Percentiles rank a stretch among this genome's conserved stretches.
Evolutionary conservation across 2,888 invertebrate genomes (phyloP).

Genomic region (Pharmacophagus antenor): DNA sequence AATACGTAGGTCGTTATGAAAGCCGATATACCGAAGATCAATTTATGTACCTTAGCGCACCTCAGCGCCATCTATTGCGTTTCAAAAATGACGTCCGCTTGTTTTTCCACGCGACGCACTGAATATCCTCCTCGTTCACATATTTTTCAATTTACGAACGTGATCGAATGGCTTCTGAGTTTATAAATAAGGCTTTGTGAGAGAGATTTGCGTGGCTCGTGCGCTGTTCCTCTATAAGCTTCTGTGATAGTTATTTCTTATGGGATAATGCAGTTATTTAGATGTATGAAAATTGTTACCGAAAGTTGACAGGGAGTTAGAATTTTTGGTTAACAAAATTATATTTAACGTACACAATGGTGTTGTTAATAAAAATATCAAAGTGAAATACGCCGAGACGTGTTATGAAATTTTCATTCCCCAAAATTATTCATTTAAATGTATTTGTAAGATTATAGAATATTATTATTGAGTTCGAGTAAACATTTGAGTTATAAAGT

Average conservation of each 20-base stretch:
- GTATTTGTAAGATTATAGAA: background rate
- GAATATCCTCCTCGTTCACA: constrained; percentile 67
- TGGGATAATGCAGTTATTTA: constrained; percentile 7
- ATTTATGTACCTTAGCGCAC: constrained; percentile 59
- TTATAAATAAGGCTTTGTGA: constrained; percentile 55
- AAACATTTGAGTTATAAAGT: background rate
- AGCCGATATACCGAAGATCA: constrained; percentile 70
- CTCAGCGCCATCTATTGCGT: constrained; percentile 57
- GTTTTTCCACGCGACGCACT: constrained; percentile 65
- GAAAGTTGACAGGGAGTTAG: background rate
- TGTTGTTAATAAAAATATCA: background rate
- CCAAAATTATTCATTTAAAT: background rate
- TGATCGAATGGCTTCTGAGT: constrained; percentile 47
- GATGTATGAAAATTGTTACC: background rate
- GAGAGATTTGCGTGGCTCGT: constrained; percentile 35
- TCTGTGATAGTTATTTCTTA: constrained; percentile 20
- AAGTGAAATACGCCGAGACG: background rate
- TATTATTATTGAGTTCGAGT: background rate
- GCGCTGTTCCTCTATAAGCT: constrained; percentile 9
- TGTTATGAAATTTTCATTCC: background rate
- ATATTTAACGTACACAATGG: constrained; percentile 1
- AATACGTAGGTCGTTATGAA: constrained; percentile 71
- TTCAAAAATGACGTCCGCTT: constrained; percentile 73
- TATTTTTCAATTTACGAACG: constrained; percentile 70
- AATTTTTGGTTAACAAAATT: background rate